Base-by-base conservation (phyloP, 2,888 invertebrate genomes). In the Eupithecia pulchellata region DNA sequence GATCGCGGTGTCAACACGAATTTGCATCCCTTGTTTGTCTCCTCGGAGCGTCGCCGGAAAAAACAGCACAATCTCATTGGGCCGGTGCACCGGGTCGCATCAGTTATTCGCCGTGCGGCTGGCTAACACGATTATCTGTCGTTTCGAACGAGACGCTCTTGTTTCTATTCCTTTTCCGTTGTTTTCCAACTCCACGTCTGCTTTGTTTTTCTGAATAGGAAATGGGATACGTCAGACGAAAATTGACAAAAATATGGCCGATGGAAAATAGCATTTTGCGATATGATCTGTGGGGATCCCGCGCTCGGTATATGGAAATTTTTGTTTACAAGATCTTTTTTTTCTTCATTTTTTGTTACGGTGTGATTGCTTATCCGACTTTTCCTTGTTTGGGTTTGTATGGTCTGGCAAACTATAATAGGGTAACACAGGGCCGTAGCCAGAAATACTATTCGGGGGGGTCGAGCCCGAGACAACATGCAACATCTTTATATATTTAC, bases 1-100 rank as follows among this genome's bases (percentile, higher is more conserved):
- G 93, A 94, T 94, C 90, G 94, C 86, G 89, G 92, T 91, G 93
- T 93, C 94, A 93, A 94, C 94, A 93, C 90, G 90, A 93, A 94
- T 94, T 93, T 94, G 94, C 94, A 94, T 94, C 91, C 91, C 89
- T 92, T 94, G 93, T 94, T 93, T 93, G 91, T 94, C 92, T 92
- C 92, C 85, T 81, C 83, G 84, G 86, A 88, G 88, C 88, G 86
- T 87, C 86, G 86, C 87, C 83, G 88, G 91, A 90, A 92, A 91
- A 92, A 93, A 93, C 91, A 92, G 86, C 91, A 90, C 93, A 92
- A 93, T 94, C 93, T 91, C 92, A 91, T 92, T 91, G 90, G 85
- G 88, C 87, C 86, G 89, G 89, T 91, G 92, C 92, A 91, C 86
- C 89, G 88, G 75, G 77, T 82, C 88, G 84, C 93, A 92, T 92